Evolutionary conservation across 1,140 invertebrate species (phyloP).

Genomic region (Leptoteleia sp.): DNA sequence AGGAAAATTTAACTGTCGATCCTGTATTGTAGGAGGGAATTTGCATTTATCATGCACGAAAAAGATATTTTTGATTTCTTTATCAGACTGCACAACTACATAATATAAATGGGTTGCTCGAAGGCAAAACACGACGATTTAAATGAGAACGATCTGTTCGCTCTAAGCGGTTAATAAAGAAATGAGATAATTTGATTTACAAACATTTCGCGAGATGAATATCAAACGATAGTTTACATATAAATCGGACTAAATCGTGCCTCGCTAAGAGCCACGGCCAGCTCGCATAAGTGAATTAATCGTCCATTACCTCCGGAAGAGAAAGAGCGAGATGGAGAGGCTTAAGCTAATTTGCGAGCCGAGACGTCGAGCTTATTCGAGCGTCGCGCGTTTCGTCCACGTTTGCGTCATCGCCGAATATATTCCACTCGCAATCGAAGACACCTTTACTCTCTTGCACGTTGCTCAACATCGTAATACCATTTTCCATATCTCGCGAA

Average conservation of each 20-base stretch:
- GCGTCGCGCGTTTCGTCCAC: slow-evolving; percentile 9
- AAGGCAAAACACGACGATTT: no score
- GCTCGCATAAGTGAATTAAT: slow-evolving; percentile 41
- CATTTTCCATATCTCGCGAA: slow-evolving; percentile 6
- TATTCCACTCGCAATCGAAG: slow-evolving; percentile 24
- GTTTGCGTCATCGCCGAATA: slow-evolving; percentile 46
- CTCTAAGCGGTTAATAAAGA: no score
- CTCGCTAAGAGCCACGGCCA: slow-evolving; percentile 10
- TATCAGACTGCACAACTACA: no score
- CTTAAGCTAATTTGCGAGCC: slow-evolving; percentile 31
- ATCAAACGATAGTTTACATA: slow-evolving; percentile 6
- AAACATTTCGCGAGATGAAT: slow-evolving; percentile 7
- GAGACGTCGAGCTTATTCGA: slow-evolving; percentile 5
- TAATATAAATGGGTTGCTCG: no score
- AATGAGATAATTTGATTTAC: not conserved
- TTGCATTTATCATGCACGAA: no score
- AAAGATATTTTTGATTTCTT: no score
- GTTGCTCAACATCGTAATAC: slow-evolving; percentile 14
- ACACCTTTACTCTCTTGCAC: slow-evolving; percentile 10
- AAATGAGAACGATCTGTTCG: no score
- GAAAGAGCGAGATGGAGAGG: slow-evolving; percentile 14
- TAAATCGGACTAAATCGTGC: slow-evolving; percentile 12
- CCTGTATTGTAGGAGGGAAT: no score
- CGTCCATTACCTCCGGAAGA: slow-evolving; percentile 38
- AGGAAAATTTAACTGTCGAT: no score